Conservation (phyloP, 2,113 vertebrate species). For the Ceuthmochares aereus region DNA sequence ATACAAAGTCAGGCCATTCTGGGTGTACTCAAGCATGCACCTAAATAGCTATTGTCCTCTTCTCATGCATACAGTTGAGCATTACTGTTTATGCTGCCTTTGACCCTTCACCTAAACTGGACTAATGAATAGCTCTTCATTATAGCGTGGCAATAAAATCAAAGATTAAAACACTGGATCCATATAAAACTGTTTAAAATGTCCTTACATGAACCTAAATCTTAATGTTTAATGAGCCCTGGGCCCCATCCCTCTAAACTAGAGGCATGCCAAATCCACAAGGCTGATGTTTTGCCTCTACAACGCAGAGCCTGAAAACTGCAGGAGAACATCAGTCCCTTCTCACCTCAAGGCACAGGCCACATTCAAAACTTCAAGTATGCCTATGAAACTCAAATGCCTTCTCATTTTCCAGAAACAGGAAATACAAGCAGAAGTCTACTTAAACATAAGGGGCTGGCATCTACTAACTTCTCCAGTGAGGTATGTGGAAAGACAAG, state of each 20-base stretch:
- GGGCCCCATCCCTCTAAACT: constrained; percentile 50
- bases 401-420: neutral
- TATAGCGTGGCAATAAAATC: neutral
- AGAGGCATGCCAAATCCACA: constrained; percentile 62
- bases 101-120: neutral
- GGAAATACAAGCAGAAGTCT: constrained; percentile 8
- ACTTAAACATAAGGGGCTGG: neutral
- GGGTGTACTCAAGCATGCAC: neutral
- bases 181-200: constrained; percentile 40
- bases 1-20: neutral
- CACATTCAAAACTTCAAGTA: neutral
- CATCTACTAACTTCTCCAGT: neutral
- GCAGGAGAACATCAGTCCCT: neutral
- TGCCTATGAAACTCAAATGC: neutral
- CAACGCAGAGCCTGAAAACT: constrained; percentile 12
- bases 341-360: constrained; percentile 17
- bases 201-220: constrained; percentile 77
- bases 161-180: neutral
- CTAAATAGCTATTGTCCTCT: neutral
- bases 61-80: neutral
- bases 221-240: constrained; percentile 69
- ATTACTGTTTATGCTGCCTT: neutral
- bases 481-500: neutral
- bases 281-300: constrained; percentile 63
- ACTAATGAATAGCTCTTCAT: constrained; percentile 24